These are phyloP conservation scores for Micoletzkya japonica DNA, from an alignment of 2,888 invertebrate genomes.

Conservation along the genomic window DNA sequence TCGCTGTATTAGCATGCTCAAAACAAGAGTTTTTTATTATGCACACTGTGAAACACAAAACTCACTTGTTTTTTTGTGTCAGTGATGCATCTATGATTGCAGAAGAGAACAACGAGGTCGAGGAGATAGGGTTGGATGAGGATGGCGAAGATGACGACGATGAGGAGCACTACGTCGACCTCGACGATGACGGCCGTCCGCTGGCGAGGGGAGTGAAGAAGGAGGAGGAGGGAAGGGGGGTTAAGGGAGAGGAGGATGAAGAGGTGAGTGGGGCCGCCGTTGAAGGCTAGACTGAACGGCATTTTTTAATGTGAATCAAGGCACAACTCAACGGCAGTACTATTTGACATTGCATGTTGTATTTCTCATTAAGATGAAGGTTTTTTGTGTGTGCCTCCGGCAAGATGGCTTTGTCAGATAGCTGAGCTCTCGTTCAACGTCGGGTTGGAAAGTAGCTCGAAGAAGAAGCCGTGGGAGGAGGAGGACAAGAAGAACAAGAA, in stretches of 20 bases:
- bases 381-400: too few species aligned
- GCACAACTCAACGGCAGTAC: too few species aligned
- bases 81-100: too few species aligned
- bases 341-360: too few species aligned
- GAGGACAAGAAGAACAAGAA: conserved; percentile 37
- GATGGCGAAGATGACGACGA: not conserved
- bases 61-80: too few species aligned
- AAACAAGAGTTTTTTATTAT: too few species aligned
- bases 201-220: conserved; percentile 18
- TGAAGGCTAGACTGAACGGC: too few species aligned
- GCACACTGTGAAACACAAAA: too few species aligned
- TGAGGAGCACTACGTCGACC: conserved; percentile 62
- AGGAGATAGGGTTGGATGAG: not conserved
- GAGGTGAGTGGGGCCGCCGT: conserved; percentile 56
- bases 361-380: too few species aligned
- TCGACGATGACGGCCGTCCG: conserved; percentile 37
- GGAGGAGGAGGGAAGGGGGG: not conserved
- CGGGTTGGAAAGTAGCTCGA: not conserved
- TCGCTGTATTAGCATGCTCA: too few species aligned
- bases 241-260: conserved; percentile 31
- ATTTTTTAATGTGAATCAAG: too few species aligned
- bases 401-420: too few species aligned
- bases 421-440: conserved; percentile 9
- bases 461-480: not conserved
- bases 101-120: not conserved